Evolutionary conservation across 2,888 invertebrate species (phyloP), one percentile per base, ranked within the genome.

Genomic region (Anthoptus insignis): DNA sequence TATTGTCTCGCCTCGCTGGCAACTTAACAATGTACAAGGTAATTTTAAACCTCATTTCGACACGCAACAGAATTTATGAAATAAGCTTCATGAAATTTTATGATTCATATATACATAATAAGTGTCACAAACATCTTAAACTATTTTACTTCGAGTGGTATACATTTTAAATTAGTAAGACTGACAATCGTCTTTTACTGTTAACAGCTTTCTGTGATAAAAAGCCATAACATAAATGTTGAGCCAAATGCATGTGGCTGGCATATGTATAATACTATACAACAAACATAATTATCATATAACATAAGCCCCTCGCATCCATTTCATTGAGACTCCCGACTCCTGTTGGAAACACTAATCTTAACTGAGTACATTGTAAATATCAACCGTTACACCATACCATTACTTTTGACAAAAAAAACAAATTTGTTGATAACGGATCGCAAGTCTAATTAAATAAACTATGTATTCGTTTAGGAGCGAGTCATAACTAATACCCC

Each of bases 401-500:
- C 37, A 50, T 45, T 45, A 50, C 7, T 34, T 29, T 49, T 34
- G 32, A 50, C 29, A 50, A 22, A 50, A 27, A 29, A 27, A 16
- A 16, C 27, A 11, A 21, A 7, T 4, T n/a, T n/a, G n/a, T n/a
- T n/a, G n/a, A n/a, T n/a, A n/a, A n/a, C n/a, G n/a, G n/a, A n/a
- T n/a, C n/a, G n/a, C n/a, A n/a, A n/a, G n/a, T n/a, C n/a, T n/a
- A n/a, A n/a, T n/a, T n/a, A n/a, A n/a, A n/a, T n/a, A 70, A 71
- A 74, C 70, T 67, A 68, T 54, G 52, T 72, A 68, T 80, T 22
- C 45, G 13, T n/a, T 78, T 75, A 83, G 81, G 83, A 86, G 86
- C 78, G 76, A 84, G 80, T 81, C 83, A 82, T 76, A 88, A 89
- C 90, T 88, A 87, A 90, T 88, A 89, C 91, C 92, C 91, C 91